Percentiles rank a stretch among this genome's conserved stretches.
Conservation (phyloP, 2,888 invertebrate species). For the Apoda limacodes region DNA sequence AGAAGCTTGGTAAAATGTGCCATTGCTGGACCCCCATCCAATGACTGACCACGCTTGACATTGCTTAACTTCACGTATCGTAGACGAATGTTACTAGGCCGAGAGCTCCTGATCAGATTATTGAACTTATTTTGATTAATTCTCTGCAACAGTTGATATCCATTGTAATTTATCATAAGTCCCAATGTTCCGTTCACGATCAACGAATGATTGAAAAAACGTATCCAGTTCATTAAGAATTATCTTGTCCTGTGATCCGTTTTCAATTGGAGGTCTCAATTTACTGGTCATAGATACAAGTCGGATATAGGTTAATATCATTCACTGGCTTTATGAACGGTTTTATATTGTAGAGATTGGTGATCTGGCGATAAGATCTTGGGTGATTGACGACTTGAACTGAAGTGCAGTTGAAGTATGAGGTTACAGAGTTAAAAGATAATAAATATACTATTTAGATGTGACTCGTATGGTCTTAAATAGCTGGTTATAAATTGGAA, state of each 20-base stretch:
- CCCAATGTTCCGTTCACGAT: constrained; percentile 58
- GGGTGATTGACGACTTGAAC: constrained; percentile 56
- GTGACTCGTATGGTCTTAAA: too few species aligned
- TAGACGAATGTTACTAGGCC: too few species aligned
- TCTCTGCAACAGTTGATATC: constrained; percentile 56
- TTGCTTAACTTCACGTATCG: too few species aligned
- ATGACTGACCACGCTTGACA: too few species aligned
- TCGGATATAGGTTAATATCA: constrained; percentile 54
- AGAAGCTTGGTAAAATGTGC: too few species aligned
- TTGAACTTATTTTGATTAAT: constrained; percentile 53
- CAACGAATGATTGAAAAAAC: constrained; percentile 37
- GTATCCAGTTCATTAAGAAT: constrained; percentile 30
- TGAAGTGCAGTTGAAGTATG: too few species aligned
- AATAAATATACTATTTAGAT: too few species aligned
- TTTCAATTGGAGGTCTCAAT: constrained; percentile 25
- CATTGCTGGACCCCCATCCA: too few species aligned
- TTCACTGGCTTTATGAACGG: constrained; percentile 53
- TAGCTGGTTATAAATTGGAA: too few species aligned
- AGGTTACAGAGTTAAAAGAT: too few species aligned
- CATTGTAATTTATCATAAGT: constrained; percentile 52
- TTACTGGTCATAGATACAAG: constrained; percentile 42
- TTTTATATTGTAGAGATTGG: constrained; percentile 62
- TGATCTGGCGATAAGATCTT: constrained; percentile 51
- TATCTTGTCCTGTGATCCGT: constrained; percentile 16
- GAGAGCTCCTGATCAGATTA: too few species aligned